phyloP scores from a whole-genome alignment of 2,797 vertebrate species.

The Syngnathus acus region DNA sequence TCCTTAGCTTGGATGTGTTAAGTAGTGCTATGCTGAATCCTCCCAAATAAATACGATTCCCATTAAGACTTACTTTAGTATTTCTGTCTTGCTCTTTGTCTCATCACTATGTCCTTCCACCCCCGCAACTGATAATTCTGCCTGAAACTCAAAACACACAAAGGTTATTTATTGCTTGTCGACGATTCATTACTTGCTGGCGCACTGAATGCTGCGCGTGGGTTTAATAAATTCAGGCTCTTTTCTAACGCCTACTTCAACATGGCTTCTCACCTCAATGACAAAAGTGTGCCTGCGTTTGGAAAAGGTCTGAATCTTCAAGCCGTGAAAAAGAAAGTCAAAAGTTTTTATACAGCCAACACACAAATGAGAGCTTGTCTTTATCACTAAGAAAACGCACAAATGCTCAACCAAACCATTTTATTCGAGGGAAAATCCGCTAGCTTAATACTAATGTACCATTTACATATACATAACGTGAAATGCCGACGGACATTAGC shows the following conservation, averaged over 20 bases:
- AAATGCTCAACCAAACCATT: no score
- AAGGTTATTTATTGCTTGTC: constrained; percentile 46
- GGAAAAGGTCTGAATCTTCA: neutral
- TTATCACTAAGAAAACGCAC: no score
- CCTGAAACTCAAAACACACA: constrained; percentile 37
- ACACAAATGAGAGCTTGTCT: neutral
- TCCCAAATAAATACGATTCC: constrained; percentile 29
- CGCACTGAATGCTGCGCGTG: constrained; percentile 42
- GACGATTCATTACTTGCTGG: constrained; percentile 53
- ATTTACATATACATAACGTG: no score
- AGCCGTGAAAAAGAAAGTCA: neutral
- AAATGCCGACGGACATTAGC: no score
- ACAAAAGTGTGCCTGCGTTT: constrained; percentile 2
- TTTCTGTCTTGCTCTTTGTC: constrained; percentile 25
- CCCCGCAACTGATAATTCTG: constrained; percentile 31
- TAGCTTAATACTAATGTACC: no score
- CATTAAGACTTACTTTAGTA: constrained; percentile 33
- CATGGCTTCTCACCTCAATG: constrained; percentile 17
- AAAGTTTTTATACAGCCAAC: constrained; percentile 8
- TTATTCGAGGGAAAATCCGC: no score
- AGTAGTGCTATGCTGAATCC: constrained; percentile 10
- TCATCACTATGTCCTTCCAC: constrained; percentile 23
- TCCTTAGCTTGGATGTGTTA: constrained; percentile 3
- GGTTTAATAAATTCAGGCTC: constrained; percentile 52
- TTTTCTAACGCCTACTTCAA: constrained; percentile 32